These are phyloP conservation scores for Chiroxiphia lanceolata DNA, from an alignment of 2,797 vertebrate genomes.

Conservation along the genomic window DNA sequence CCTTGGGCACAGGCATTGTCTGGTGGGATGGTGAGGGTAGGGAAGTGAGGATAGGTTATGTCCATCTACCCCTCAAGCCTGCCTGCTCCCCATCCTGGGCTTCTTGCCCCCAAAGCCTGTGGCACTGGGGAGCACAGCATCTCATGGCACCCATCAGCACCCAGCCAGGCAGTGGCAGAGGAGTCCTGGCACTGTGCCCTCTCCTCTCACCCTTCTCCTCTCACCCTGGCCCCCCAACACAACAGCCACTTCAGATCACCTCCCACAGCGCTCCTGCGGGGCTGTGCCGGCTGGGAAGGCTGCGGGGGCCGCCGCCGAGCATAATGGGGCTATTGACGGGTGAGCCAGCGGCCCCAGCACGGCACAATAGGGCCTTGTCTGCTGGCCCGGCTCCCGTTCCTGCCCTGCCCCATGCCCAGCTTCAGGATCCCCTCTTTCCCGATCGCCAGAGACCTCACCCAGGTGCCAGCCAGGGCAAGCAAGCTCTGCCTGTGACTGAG, in stretches of 20 bases:
- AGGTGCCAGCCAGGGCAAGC: background rate
- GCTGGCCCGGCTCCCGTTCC: background rate
- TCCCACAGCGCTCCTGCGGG: constrained; percentile 12
- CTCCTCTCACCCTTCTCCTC: background rate
- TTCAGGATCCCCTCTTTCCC: background rate
- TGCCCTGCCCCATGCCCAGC: background rate
- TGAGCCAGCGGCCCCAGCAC: background rate
- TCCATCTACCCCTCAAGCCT: background rate
- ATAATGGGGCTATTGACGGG: constrained; percentile 52
- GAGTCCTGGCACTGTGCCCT: background rate
- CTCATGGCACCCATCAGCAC: background rate
- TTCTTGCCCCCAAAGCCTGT: background rate
- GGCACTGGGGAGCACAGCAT: background rate
- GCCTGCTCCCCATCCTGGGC: background rate
- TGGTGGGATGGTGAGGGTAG: background rate
- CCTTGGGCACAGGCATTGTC: background rate
- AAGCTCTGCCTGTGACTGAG: background rate
- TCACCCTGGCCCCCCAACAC: background rate
- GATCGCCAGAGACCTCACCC: background rate
- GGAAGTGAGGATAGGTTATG: background rate
- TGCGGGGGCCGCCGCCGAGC: background rate
- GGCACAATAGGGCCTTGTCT: constrained; percentile 60
- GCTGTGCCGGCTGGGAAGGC: constrained; percentile 15
- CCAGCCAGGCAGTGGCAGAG: fast-evolving
- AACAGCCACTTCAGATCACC: background rate